Conservation (phyloP, 2,797 vertebrate species). For the Neosilurus hyrtlii region DNA sequence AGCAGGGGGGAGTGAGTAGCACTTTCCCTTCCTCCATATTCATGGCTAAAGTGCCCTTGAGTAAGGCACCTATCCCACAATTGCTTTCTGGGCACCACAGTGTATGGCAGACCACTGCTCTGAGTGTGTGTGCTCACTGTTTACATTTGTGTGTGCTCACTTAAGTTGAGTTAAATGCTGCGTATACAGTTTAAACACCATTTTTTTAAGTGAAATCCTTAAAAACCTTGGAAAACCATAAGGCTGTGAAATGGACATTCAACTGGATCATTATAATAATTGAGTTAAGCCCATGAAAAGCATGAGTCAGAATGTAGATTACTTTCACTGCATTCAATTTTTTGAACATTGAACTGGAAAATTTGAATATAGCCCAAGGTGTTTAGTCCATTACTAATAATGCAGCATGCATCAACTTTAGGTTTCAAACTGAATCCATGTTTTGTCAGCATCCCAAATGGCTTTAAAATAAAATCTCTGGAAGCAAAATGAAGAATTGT, state of each 20-base stretch:
- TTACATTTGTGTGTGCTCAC: too few species aligned
- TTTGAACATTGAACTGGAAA: background rate
- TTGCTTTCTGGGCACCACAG: too few species aligned
- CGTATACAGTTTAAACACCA: too few species aligned
- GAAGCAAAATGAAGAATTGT: background rate
- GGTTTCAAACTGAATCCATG: slow-evolving; percentile 3
- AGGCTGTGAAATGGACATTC: background rate
- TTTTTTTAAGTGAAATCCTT: too few species aligned
- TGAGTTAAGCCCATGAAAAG: background rate
- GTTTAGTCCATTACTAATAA: background rate
- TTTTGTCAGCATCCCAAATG: background rate
- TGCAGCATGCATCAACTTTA: background rate
- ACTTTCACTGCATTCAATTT: background rate
- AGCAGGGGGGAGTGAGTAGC: too few species aligned
- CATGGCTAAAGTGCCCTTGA: too few species aligned
- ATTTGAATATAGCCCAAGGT: background rate
- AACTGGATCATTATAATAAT: background rate
- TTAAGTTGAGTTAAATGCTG: too few species aligned
- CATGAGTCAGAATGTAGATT: background rate
- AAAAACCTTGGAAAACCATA: background rate
- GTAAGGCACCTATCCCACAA: too few species aligned
- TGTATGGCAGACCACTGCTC: too few species aligned
- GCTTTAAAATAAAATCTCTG: background rate
- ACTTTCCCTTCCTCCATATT: too few species aligned
- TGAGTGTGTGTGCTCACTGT: too few species aligned